phyloP scores from a whole-genome alignment of 1,140 invertebrate genomes.

The Cecropterus lyciades region DNA sequence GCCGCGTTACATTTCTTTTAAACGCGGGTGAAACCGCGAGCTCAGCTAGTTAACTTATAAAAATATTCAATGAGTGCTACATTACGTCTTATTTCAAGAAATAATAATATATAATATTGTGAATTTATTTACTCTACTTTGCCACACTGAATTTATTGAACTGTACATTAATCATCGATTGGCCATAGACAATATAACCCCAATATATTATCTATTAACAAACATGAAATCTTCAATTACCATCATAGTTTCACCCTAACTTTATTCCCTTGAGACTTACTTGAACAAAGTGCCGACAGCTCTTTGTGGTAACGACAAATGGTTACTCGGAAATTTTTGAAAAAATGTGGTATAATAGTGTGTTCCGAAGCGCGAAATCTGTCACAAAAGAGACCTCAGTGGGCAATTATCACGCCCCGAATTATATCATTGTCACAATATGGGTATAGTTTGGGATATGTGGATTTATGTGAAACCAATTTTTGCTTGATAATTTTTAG shows the following conservation, averaged over 20 bases:
- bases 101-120: too few relatives aligned
- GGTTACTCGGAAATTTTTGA: slow-evolving; percentile 51
- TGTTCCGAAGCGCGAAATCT: slow-evolving; percentile 60
- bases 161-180: too few relatives aligned
- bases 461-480: slow-evolving; percentile 29
- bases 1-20: too few relatives aligned
- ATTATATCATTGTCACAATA: slow-evolving; percentile 62
- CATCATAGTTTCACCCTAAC: neutral
- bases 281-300: slow-evolving; percentile 50
- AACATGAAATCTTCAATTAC: neutral
- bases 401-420: slow-evolving; percentile 61
- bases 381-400: slow-evolving; percentile 53
- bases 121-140: too few relatives aligned
- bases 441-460: slow-evolving; percentile 31
- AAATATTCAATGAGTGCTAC: too few relatives aligned
- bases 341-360: slow-evolving; percentile 61
- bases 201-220: too few relatives aligned
- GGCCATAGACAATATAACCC: too few relatives aligned
- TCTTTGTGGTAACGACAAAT: slow-evolving; percentile 57
- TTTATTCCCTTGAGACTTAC: slow-evolving; percentile 18
- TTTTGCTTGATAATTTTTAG: neutral
- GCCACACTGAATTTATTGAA: too few relatives aligned
- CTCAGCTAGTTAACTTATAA: too few relatives aligned
- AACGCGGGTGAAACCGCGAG: too few relatives aligned
- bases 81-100: too few relatives aligned